Base-by-base conservation (phyloP, 2,113 vertebrate species). In the Xenotilapia caudafasciata region DNA sequence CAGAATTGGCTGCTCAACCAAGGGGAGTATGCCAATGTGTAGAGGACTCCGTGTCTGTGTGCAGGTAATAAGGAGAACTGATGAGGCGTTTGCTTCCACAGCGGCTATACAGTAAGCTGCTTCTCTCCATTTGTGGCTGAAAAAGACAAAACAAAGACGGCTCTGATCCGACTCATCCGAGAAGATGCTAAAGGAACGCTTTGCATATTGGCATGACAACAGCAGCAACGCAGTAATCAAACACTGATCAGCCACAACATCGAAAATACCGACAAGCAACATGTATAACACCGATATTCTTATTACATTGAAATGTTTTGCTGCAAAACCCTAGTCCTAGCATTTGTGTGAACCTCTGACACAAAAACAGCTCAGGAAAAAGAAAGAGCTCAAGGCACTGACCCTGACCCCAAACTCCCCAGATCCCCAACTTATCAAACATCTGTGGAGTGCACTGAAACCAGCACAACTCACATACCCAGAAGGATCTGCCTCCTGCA, bases 1-100 rank as follows among this genome's bases (percentile, higher is more conserved):
- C n/a, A 68, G 82, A 93, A 92, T 56, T 92, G 94, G 92, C 89
- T 90, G 89, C 88, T 73, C 89, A 90, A 87, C 90, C 92, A 92
- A 91, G 91, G 95, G 93, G 85, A 73, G 90, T 70, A 35, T 87
- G 85, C 89, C 86, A 89, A 79, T 86, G 87, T 82, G 89, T 79
- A 62, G 83, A 89, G 75, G 89, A 83, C 89, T 81, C 79, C 33
- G 38, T 33, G 82, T 89, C 84, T 91, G 55, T 68, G 86, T 85
- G 91, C 91, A 93, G 93, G 94, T 94, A 94, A 95, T 96, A 95
- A 95, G 95, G 90, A 90, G 82, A 93, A 92, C 83, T 91, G 92
- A 96, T 95, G 94, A 95, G 89, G 90, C 75, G 45, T 94, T 88
- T 80, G 85, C 86, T 90, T 79, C 86, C 38, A 87, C 56, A 75